Base-by-base conservation (phyloP, 2,797 vertebrate genomes). In the Strix occidentalis region DNA sequence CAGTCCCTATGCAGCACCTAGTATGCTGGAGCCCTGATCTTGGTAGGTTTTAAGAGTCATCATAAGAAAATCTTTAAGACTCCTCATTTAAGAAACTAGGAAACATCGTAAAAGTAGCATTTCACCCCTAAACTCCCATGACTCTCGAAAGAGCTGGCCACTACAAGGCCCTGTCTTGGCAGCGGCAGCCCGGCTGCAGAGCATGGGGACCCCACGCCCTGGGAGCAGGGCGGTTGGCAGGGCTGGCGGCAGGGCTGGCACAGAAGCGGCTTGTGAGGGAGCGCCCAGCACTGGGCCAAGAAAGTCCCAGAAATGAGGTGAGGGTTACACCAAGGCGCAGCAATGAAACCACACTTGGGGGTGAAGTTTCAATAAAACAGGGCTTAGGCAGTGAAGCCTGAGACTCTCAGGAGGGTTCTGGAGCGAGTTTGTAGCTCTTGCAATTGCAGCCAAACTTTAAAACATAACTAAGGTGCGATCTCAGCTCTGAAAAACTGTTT, bases 1-100 rank as follows among this genome's bases (percentile, higher is more conserved):
- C 51, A 43, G 37, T 14, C 46, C 53, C 11, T n/a, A 3, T 4
- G 2, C 1, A 39, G 57, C 0, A 0, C 48, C 26, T 11, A 8
- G 12, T 9, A 58, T 5, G 6, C 17, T 6, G 3, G 6, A 83
- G 45, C 45, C 8, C 33, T 65, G n/a, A 35, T 63, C 57, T 13
- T 9, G 24, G 13, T 5, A 13, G 4, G 4, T 23, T 77, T 69
- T 20, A 71, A 28, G 90, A 78, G 23, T 17, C 8, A 45, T 1
- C 23, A 1, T 10, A 15, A 33, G 19, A 26, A 75, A 78, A 77
- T 1, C 19, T 64, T 89, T n/a, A 50, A 21, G 24, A n/a, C 19
- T 46, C 2, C 25, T 74, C 6, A 16, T 35, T 48, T 19, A 64
- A 68, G 71, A 77, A 77, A 53, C 6, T 2, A 51, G 24, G 19